Conservation (phyloP, 2,888 invertebrate genomes). For the Cylindroiulus punctatus region DNA sequence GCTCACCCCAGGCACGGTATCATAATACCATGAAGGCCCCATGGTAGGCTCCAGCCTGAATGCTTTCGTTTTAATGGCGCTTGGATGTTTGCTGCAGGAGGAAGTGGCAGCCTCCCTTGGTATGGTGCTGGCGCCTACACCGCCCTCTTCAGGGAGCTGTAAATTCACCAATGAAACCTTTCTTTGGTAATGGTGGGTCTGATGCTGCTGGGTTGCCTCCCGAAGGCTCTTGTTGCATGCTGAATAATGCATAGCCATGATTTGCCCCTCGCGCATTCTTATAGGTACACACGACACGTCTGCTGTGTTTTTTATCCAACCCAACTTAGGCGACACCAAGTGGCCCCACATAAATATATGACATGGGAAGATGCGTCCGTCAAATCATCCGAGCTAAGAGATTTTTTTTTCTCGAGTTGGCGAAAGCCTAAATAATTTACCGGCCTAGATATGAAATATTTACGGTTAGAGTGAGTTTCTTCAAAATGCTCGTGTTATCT, state of each 20-base stretch:
- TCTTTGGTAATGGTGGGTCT: constrained; percentile 20
- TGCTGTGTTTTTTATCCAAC: constrained; percentile 20
- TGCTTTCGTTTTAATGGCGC: neutral
- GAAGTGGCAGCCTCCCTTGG: constrained; percentile 6
- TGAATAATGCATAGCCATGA: constrained; percentile 27
- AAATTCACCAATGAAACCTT: constrained; percentile 14
- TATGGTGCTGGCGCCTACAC: neutral
- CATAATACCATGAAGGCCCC: neutral
- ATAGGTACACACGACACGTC: constrained; percentile 3
- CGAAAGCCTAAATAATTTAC: constrained; percentile 30
- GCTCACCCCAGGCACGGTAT: neutral
- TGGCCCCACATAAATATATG: neutral
- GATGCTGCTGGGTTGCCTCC: neutral
- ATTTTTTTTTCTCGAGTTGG: constrained; percentile 5
- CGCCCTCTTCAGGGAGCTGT: constrained; percentile 8
- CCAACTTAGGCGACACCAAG: constrained; percentile 13
- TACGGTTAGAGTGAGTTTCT: neutral
- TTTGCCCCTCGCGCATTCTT: constrained; percentile 13
- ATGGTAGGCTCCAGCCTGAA: neutral
- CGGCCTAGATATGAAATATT: constrained; percentile 29
- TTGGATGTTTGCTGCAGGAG: constrained; percentile 17
- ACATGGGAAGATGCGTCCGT: neutral
- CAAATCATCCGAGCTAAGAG: neutral
- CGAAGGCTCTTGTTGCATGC: constrained; percentile 17
- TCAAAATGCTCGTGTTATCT: neutral